Evolutionary conservation across 2,797 vertebrate species (phyloP), one percentile per base, ranked within the genome.

Genomic region (Pantherophis vulpinus): DNA sequence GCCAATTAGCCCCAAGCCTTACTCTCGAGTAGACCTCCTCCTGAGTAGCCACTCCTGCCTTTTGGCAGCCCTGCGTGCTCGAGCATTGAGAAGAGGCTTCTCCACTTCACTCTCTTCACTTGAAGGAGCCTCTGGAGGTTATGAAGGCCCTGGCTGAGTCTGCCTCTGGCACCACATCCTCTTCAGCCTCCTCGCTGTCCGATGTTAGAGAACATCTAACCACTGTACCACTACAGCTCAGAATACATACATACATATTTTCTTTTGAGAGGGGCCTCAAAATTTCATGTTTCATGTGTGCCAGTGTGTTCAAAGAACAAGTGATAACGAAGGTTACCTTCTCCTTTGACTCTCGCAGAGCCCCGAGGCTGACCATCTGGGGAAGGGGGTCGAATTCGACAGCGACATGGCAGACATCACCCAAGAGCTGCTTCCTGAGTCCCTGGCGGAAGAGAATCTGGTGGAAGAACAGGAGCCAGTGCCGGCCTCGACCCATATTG

Each of bases 351-450:
- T 51, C 95, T 95, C 0, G 0, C 97, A 98, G 98, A 97, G 96
- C 90, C 96, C 96, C 0, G 97, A 97, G 0, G 96, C 98, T 54
- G 98, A 99, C 90, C 97, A 98, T 32, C 96, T 98, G 90, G 97
- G 98, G 8, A 96, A 97, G 16, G 97, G 98, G 87, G 96, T 98
- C 2, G 99, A 99, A 93, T 94, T 99, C 97, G 99, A 99, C 98
- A 99, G 99, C 0, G 99, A 99, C 96, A 99, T 99, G 99, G 98
- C 98, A 0, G 99, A 99, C 97, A 98, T 99, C 97, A 99, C 99
- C 5, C 99, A 99, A 97, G 98, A 98, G 94, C 96, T 97, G 4
- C 93, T 95, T 11, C 95, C 95, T 47, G 97, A 98, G 90, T 96
- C 98, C 55, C 42, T 95, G 13, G 37, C 97, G 51, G 97, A 98